Conservation (phyloP, 2,113 vertebrate species). For the Alces alces region DNA sequence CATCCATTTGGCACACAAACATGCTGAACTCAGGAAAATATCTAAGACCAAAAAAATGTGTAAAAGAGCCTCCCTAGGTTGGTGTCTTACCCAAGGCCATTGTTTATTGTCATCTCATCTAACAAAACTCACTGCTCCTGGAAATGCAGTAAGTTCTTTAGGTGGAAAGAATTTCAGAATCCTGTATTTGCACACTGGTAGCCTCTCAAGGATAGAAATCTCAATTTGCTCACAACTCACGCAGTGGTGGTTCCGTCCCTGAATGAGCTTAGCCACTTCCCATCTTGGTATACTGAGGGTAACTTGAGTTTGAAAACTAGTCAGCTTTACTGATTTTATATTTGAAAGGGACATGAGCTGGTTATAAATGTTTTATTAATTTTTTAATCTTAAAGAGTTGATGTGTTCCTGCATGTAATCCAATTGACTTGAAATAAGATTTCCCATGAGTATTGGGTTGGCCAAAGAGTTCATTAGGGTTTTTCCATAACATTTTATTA, state of each 20-base stretch:
- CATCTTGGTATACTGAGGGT: neutral
- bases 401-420: neutral
- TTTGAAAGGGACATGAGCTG: neutral
- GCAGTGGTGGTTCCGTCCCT: neutral
- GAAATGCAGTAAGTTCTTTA: neutral
- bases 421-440: constrained; percentile 13
- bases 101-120: neutral
- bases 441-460: neutral
- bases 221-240: neutral
- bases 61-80: neutral
- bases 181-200: neutral
- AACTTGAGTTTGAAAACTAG: neutral
- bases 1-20: neutral
- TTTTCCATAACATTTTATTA: neutral
- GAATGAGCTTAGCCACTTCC: neutral
- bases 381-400: neutral
- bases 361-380: neutral
- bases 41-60: neutral
- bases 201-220: neutral
- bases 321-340: neutral
- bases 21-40: neutral
- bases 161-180: constrained; percentile 15
- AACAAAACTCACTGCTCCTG: neutral
- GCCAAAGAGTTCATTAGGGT: neutral
- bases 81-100: neutral